Percentiles rank a stretch among this genome's conserved stretches.
Conservation (phyloP, 2,113 vertebrate genomes). For the Ornithorhynchus anatinus region DNA sequence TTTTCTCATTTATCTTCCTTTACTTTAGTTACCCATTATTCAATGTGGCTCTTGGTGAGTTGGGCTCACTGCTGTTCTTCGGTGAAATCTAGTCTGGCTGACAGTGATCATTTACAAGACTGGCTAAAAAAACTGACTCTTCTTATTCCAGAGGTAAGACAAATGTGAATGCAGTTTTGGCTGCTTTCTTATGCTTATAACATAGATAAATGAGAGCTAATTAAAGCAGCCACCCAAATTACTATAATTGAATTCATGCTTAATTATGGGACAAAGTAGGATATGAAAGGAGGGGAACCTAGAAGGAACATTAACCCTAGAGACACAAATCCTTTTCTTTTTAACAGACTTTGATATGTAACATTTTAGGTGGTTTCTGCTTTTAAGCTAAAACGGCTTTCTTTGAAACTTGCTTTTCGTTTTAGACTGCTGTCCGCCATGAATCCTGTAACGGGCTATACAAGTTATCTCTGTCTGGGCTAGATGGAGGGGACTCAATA, state of each 20-base stretch:
- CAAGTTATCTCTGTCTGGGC: constrained; percentile 93
- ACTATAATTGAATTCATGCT: too few species aligned
- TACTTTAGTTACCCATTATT: constrained; percentile 93
- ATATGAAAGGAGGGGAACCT: too few species aligned
- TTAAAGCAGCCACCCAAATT: not conserved
- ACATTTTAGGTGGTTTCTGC: too few species aligned
- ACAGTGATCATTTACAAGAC: constrained; percentile 95
- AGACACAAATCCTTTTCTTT: too few species aligned
- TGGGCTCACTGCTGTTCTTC: constrained; percentile 97
- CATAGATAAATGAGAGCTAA: not conserved
- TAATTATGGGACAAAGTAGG: too few species aligned
- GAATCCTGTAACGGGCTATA: constrained; percentile 97
- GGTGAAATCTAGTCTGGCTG: constrained; percentile 96
- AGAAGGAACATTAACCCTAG: too few species aligned
- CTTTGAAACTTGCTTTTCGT: constrained; percentile 19
- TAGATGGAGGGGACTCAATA: constrained; percentile 96
- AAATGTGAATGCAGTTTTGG: not conserved
- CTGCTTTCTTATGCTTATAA: not conserved
- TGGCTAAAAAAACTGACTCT: constrained; percentile 97
- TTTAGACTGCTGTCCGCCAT: constrained; percentile 91
- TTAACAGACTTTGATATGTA: too few species aligned
- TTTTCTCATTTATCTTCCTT: not conserved
- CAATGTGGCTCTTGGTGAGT: constrained; percentile 98
- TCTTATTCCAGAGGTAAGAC: constrained; percentile 92
- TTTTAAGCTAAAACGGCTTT: fast-evolving